Conservation (phyloP, 1,140 invertebrate genomes). For the Sesamia nonagrioides region DNA sequence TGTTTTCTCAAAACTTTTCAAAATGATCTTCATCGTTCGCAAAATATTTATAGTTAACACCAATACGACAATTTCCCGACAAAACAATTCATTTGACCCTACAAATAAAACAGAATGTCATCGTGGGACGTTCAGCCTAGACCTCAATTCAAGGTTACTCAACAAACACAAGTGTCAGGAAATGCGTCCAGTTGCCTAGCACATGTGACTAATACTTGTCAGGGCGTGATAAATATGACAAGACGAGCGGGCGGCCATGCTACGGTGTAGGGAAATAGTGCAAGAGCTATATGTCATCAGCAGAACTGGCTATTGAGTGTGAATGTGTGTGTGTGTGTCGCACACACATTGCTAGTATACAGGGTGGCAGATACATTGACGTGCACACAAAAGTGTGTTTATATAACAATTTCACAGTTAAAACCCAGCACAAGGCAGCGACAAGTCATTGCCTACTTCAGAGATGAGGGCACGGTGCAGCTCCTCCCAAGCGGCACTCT, state of each 20-base stretch:
- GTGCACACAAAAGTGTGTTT: no score
- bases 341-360: neutral
- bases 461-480: no score
- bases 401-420: no score
- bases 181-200: conserved; percentile 15
- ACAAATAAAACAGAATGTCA: neutral
- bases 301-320: neutral
- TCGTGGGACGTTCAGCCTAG: conserved; percentile 9
- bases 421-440: no score
- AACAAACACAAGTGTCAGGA: conserved; percentile 15
- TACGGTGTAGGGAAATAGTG: neutral
- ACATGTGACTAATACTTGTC: conserved; percentile 18
- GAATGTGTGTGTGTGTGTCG: neutral
- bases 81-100: conserved; percentile 2
- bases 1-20: no score
- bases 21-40: no score
- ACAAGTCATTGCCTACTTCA: no score
- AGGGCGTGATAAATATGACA: neutral
- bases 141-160: conserved; percentile 17
- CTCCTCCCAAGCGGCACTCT: no score
- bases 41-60: no score
- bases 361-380: no score
- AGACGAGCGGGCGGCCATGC: neutral
- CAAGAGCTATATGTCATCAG: conserved; percentile 1
- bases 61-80: neutral